Conservation (phyloP, 2,113 vertebrate species). For the Nycticebus coucang region DNA sequence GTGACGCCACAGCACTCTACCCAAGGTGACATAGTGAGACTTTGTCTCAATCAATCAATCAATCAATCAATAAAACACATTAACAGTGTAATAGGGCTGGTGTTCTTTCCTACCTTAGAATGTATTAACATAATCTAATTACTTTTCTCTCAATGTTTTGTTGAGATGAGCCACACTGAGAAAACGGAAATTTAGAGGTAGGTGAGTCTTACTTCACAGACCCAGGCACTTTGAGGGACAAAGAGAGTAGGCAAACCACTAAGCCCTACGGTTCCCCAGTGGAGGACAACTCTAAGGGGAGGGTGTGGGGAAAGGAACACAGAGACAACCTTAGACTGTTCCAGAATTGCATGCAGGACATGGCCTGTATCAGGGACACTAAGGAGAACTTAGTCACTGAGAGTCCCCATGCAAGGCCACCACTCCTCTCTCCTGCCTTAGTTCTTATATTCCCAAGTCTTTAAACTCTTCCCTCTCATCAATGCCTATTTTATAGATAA, state of each 20-base stretch:
- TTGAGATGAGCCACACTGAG: background rate
- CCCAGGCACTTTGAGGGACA: background rate
- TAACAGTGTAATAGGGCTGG: background rate
- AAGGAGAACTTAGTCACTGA: background rate
- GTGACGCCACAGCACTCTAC: too few species aligned
- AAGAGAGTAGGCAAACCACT: background rate
- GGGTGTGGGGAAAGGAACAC: background rate
- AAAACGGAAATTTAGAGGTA: background rate
- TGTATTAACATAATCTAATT: conserved; percentile 39
- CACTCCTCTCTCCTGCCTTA: background rate
- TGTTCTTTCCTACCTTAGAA: conserved; percentile 9
- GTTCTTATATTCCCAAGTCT: background rate
- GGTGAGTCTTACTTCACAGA: background rate
- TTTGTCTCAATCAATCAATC: too few species aligned
- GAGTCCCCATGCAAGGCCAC: background rate
- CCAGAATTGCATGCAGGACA: background rate
- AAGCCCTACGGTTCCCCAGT: background rate
- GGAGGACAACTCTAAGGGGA: background rate
- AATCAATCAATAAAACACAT: background rate
- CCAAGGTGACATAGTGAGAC: too few species aligned
- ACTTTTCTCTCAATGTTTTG: conserved; percentile 5
- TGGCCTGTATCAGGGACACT: background rate
- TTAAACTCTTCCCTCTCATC: conserved; percentile 12
- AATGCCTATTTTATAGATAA: background rate
- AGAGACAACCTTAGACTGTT: background rate